phyloP scores from a whole-genome alignment of 1,140 invertebrate species.

The Sycophaga agraensis region DNA sequence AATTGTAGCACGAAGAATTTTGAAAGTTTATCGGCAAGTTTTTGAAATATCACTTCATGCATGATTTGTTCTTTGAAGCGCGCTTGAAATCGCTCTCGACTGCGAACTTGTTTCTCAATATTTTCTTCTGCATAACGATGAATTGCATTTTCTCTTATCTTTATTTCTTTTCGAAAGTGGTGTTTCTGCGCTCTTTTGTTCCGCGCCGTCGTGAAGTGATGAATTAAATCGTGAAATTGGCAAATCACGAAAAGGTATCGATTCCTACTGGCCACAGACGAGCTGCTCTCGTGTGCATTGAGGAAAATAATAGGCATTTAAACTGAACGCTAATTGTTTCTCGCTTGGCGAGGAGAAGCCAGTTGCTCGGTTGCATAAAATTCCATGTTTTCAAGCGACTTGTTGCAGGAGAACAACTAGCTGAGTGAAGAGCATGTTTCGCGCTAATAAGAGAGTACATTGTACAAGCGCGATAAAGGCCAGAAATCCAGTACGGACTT shows the following conservation, averaged over 20 bases:
- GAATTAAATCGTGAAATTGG: neutral
- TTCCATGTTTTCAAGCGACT: too few species aligned
- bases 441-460: too few species aligned
- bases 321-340: too few species aligned
- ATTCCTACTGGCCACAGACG: too few species aligned
- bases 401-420: too few species aligned
- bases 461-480: too few species aligned
- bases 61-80: conserved; percentile 10
- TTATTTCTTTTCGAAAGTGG: conserved; percentile 12
- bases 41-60: conserved; percentile 3
- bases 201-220: neutral
- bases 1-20: neutral
- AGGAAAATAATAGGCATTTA: too few species aligned
- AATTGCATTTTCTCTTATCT: conserved; percentile 18
- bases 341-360: too few species aligned
- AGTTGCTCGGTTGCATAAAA: too few species aligned
- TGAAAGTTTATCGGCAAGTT: conserved; percentile 8
- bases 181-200: neutral
- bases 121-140: conserved; percentile 10
- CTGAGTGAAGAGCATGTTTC: too few species aligned
- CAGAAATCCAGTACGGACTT: too few species aligned
- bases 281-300: too few species aligned
- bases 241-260: neutral
- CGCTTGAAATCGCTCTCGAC: neutral
- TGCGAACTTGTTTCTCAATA: conserved; percentile 13